Evolutionary conservation across 2,113 vertebrate species (phyloP).

Genomic region (Pachypanchax playfairii): DNA sequence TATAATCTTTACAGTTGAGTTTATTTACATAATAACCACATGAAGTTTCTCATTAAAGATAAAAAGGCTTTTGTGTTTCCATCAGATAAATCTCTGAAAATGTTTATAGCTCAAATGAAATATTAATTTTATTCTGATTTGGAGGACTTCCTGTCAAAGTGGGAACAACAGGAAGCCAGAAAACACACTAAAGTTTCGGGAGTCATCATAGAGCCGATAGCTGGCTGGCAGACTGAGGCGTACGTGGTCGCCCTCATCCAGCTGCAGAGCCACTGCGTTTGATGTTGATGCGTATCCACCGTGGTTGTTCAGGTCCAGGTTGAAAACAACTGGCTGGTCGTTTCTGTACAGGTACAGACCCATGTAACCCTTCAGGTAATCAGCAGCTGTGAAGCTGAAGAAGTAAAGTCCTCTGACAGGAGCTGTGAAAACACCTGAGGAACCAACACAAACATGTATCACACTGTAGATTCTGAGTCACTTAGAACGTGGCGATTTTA

Average conservation of each 20-base stretch:
- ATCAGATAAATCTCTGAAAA: not conserved
- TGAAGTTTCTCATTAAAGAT: not conserved
- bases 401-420: conserved; percentile 65
- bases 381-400: conserved; percentile 69
- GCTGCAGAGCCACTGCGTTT: conserved; percentile 35
- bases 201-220: conserved; percentile 74
- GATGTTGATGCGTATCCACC: conserved; percentile 60
- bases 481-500: too few relatives aligned
- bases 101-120: not conserved
- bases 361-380: conserved; percentile 74
- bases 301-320: conserved; percentile 68
- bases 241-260: conserved; percentile 48
- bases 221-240: conserved; percentile 61
- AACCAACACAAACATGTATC: not conserved
- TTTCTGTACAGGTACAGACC: conserved; percentile 67
- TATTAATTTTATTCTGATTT: not conserved
- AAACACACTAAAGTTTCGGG: conserved; percentile 66
- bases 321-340: conserved; percentile 54
- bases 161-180: conserved; percentile 68
- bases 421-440: conserved; percentile 67
- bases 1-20: not conserved
- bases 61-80: not conserved
- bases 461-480: too few relatives aligned
- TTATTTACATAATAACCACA: not conserved
- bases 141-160: conserved; percentile 2